phyloP scores from a whole-genome alignment of 92 coral and sea anemone species.

The Bergia puertoricense region DNA sequence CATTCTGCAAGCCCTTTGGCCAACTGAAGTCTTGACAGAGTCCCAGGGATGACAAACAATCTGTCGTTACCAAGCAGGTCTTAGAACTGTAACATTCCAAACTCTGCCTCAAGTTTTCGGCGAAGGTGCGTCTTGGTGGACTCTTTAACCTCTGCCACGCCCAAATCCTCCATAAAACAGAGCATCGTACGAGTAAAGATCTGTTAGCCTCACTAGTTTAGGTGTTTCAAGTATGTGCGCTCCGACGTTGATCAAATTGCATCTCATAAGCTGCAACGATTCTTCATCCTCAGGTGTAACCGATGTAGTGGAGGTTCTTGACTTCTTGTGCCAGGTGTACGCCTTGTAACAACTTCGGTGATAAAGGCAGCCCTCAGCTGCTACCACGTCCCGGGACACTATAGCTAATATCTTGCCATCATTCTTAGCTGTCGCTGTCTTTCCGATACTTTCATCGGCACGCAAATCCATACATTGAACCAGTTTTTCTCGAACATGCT shows the following conservation, averaged over 20 bases:
- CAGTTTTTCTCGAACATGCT: too few relatives aligned
- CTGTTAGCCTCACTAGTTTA: conserved; percentile 9
- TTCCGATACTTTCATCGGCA: too few relatives aligned
- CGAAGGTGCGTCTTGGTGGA: not conserved
- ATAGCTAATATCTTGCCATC: too few relatives aligned
- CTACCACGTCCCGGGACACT: not conserved
- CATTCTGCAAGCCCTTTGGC: conserved; percentile 48
- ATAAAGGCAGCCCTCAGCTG: not conserved
- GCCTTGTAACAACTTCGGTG: not conserved
- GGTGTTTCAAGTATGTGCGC: not conserved
- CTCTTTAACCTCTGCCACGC: not conserved
- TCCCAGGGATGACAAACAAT: conserved; percentile 54
- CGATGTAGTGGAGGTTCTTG: not conserved
- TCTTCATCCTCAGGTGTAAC: not conserved
- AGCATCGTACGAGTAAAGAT: not conserved
- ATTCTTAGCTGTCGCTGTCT: too few relatives aligned
- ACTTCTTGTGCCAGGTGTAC: not conserved
- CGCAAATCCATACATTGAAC: too few relatives aligned
- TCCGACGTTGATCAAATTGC: not conserved
- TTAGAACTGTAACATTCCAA: conserved; percentile 21
- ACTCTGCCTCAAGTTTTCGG: not conserved
- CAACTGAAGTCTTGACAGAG: conserved; percentile 19
- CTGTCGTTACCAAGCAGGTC: conserved; percentile 56
- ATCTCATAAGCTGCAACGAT: not conserved
- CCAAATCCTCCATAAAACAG: not conserved